Base-by-base conservation (phyloP, 2,888 invertebrate species). In the Lydus trimaculatus region DNA sequence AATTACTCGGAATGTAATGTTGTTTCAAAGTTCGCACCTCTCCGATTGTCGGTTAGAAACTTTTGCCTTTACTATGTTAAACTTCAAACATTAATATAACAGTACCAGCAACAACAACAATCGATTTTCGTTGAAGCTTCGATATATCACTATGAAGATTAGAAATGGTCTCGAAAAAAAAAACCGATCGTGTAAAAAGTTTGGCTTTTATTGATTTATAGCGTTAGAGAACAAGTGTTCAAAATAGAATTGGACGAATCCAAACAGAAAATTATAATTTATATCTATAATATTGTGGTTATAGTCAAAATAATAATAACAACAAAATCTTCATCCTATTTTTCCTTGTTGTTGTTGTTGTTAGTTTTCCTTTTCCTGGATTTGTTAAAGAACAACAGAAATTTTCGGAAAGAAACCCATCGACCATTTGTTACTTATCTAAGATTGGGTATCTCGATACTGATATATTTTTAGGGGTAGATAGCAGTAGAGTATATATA, bases 401-500 rank as follows among this genome's bases (percentile, higher is more conserved):
- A 20, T 20, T 48, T 23, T 20, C 20, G 20, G 48, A 20, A 20
- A 48, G 48, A 48, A 71, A 61, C 73, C 70, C 64, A 71, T 60
- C 60, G 60, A 70, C 76, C 76, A 78, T 80, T 81, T 79, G 79
- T 80, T 80, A 80, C 79, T 80, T 81, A 80, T 78, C 79, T 74
- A 75, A 48, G 78, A 81, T 79, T 78, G 78, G 79, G 79, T 76
- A 80, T 79, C 79, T 79, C 78, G 74, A 79, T 80, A 79, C 77
- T 73, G 69, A 76, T 72, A 72, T 71, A 65, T 70, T 64, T 70
- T 61, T 61, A 60, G 60, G 64, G 70, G 71, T 64, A 65, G 71
- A 64, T 48, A 48, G 3, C 23, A 20, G 43, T 11, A 39, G n/a
- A n/a, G n/a, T n/a, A n/a, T n/a, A n/a, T 39, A n/a, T 15, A n/a